Evolutionary conservation across 2,888 invertebrate species (phyloP).

Genomic region (Sicus ferrugineus): DNA sequence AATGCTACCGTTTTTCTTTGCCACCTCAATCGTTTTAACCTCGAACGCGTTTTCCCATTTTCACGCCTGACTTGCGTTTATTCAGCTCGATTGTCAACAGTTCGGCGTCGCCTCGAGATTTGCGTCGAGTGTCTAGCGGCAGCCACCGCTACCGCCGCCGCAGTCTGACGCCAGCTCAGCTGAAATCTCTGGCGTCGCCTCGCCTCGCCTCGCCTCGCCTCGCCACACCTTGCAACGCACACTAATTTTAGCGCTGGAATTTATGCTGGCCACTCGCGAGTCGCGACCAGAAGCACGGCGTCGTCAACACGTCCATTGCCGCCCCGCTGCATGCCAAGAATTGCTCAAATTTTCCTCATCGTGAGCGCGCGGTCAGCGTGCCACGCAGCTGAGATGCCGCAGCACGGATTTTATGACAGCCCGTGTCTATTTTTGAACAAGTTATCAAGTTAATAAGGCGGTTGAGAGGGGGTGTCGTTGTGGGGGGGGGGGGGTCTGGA

Average conservation of each 20-base stretch:
- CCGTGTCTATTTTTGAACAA: conserved; percentile 18
- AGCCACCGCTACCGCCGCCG: background rate
- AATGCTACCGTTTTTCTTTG: no score
- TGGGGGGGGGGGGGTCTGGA: background rate
- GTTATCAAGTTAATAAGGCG: background rate
- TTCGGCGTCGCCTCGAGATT: background rate
- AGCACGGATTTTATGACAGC: conserved; percentile 24
- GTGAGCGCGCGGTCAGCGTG: background rate
- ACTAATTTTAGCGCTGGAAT: conserved; percentile 26
- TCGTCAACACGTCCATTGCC: background rate
- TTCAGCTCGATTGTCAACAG: background rate
- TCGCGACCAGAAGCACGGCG: background rate
- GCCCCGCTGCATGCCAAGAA: background rate
- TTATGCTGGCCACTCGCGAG: conserved; percentile 6
- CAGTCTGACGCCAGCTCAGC: background rate
- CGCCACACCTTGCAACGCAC: background rate
- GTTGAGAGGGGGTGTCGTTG: no score
- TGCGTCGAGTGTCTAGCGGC: background rate
- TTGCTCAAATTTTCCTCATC: background rate
- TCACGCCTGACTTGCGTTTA: no score
- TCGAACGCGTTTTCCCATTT: no score
- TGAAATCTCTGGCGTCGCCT: conserved; percentile 8
- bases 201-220: conserved; percentile 7
- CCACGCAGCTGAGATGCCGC: conserved; percentile 1
- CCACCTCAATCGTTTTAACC: no score